A percentile compares a stretch with the other conserved stretches of the same genome.
Conservation (phyloP, 1,140 invertebrate genomes). For the Eupristina koningsbergeri region DNA sequence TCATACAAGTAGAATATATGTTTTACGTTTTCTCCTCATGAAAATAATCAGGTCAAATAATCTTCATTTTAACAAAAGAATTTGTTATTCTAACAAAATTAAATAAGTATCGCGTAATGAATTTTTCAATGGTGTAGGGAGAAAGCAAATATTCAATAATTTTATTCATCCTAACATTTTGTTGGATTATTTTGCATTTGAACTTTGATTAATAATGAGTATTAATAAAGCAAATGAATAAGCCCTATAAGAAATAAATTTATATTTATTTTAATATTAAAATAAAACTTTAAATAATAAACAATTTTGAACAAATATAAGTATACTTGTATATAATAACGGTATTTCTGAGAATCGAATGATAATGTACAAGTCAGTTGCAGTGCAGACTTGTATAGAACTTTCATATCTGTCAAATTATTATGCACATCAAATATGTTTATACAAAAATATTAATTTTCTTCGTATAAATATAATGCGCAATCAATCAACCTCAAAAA, state of each 20-base stretch:
- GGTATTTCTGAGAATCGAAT: neutral
- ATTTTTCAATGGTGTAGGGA: neutral
- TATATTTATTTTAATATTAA: neutral
- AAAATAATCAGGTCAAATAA: neutral
- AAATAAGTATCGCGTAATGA: neutral
- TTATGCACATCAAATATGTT: neutral
- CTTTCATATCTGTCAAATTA: neutral
- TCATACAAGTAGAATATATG: no score
- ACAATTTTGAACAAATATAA: neutral
- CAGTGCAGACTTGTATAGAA: neutral
- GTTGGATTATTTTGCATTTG: neutral
- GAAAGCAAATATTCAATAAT: neutral
- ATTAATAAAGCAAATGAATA: neutral
- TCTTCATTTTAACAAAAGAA: neutral
- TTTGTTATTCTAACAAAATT: neutral
- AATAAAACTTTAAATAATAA: neutral
- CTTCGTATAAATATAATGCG: neutral
- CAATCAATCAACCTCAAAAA: slow-evolving; percentile 33
- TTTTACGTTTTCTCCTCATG: neutral
- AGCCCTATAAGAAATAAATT: neutral
- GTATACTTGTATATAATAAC: neutral
- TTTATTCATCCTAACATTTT: neutral
- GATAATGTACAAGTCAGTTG: neutral
- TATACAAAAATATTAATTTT: slow-evolving; percentile 13
- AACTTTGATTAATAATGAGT: neutral